These are phyloP conservation scores for Venturia canescens DNA, from an alignment of 1,140 invertebrate species.

Conservation along the genomic window DNA sequence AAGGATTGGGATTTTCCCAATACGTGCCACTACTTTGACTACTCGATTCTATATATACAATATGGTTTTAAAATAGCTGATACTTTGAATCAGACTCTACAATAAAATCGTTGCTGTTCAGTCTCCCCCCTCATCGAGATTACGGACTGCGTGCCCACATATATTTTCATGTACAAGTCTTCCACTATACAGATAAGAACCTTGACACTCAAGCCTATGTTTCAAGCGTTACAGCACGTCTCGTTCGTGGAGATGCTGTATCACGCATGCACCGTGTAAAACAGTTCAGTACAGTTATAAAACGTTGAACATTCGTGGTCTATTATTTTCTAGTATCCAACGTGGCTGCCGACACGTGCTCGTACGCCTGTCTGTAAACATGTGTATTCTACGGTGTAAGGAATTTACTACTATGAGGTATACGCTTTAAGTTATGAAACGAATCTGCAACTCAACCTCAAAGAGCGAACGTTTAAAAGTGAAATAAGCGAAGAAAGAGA, in stretches of 20 bases:
- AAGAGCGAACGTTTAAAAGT: too few relatives aligned
- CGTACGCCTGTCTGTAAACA: neutral
- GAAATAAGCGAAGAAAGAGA: too few relatives aligned
- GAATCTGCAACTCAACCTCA: too few relatives aligned
- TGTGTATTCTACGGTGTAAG: neutral
- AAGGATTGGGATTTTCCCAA: too few relatives aligned
- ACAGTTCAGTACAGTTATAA: neutral
- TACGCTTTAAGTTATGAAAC: too few relatives aligned
- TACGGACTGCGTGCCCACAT: neutral
- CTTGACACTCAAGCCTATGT: neutral
- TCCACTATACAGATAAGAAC: neutral
- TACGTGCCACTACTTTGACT: neutral
- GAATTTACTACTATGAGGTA: too few relatives aligned
- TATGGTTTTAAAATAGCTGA: too few relatives aligned
- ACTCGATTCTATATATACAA: neutral
- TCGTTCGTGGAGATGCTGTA: neutral
- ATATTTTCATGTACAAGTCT: neutral
- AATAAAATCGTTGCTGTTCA: neutral
- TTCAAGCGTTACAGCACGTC: neutral
- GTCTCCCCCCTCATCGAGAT: neutral
- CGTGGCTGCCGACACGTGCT: neutral
- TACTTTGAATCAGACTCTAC: too few relatives aligned
- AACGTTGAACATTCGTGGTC: neutral
- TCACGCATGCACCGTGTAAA: neutral
- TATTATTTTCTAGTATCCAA: neutral